Percentiles rank a stretch among this genome's conserved stretches.
phyloP scores from a whole-genome alignment of 2,888 invertebrate species.

The Itoplectis maculator region DNA sequence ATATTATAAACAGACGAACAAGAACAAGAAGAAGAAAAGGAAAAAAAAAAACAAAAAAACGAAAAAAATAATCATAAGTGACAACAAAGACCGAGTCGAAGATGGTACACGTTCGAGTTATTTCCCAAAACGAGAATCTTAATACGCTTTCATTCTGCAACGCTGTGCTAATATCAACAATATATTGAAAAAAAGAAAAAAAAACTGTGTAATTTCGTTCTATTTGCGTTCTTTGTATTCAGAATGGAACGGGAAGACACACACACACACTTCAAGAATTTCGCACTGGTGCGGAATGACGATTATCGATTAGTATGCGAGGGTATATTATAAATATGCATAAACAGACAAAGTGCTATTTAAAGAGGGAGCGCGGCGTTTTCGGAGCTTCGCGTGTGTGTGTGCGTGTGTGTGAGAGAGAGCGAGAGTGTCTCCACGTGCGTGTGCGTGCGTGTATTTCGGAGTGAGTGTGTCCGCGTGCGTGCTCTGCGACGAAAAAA shows the following conservation, averaged over 20 bases:
- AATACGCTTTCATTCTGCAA: constrained; percentile 80
- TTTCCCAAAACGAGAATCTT: constrained; percentile 72
- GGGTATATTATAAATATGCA: constrained; percentile 69
- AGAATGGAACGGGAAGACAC: constrained; percentile 57
- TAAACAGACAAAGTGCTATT: constrained; percentile 77
- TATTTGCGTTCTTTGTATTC: constrained; percentile 67
- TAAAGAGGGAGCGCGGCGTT: constrained; percentile 72
- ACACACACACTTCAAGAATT: constrained; percentile 67
- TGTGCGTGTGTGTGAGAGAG: constrained; percentile 16
- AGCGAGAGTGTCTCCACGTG: not conserved
- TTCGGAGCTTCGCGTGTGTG: constrained; percentile 41
- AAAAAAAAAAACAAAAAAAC: constrained; percentile 38
- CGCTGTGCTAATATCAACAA: constrained; percentile 79
- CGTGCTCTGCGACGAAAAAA: not conserved
- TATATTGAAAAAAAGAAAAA: constrained; percentile 63
- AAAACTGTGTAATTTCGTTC: constrained; percentile 67
- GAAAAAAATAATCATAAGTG: constrained; percentile 42
- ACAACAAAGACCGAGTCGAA: constrained; percentile 56
- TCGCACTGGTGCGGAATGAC: constrained; percentile 79
- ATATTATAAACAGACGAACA: constrained; percentile 65
- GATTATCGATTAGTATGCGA: constrained; percentile 68
- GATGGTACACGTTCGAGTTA: constrained; percentile 70
- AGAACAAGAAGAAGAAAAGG: constrained; percentile 60
- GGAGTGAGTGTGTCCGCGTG: constrained; percentile 40
- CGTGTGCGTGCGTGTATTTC: constrained; percentile 44